Base-by-base conservation (phyloP, 2,888 invertebrate species). In the Bimastos eiseni region DNA sequence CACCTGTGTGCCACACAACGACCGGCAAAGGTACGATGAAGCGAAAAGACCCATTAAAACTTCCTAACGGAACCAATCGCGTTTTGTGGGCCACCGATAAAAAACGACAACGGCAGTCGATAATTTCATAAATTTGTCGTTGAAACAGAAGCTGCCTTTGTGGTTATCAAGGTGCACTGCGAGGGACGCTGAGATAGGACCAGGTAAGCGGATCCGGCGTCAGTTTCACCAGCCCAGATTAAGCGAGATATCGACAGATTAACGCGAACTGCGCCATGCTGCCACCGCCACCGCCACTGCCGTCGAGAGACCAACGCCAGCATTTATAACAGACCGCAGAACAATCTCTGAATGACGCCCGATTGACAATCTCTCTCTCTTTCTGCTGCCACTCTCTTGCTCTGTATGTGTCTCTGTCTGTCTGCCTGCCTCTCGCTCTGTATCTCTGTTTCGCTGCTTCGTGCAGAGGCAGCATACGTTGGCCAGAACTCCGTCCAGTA, bases 101-200 rank as follows among this genome's bases (percentile, higher is more conserved):
- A 49, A 70, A 70, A n/a, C 30, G 70, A 70, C 70, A 8, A 86
- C 6, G 36, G 86, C 86, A 36, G 86, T 21, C 37, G 86, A 86
- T 86, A 86, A 86, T 86, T 86, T 86, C 86, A 34, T 86, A 37
- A 86, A 86, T 36, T 86, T 86, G 86, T 86, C 86, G 86, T 36
- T 84, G 34, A 36, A 37, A 86, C 37, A 17, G 86, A 86, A 86
- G 37, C 86, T 86, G 86, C 33, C 0, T 86, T 15, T 37, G 34
- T 86, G 24, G 86, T 86, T 86, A 86, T 86, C 86, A 37, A 34
- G 17, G 86, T 24, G 36, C 36, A 36, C 37, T 37, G 86, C 86
- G 34, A 34, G 86, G 86, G 86, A 37, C 86, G 86, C 34, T 86
- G 86, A 86, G 86, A 86, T 86, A 86, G 86, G 36, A 15, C 70